These are phyloP conservation scores for Rachycentron canadum DNA, from an alignment of 2,797 vertebrate genomes.

Conservation along the genomic window DNA sequence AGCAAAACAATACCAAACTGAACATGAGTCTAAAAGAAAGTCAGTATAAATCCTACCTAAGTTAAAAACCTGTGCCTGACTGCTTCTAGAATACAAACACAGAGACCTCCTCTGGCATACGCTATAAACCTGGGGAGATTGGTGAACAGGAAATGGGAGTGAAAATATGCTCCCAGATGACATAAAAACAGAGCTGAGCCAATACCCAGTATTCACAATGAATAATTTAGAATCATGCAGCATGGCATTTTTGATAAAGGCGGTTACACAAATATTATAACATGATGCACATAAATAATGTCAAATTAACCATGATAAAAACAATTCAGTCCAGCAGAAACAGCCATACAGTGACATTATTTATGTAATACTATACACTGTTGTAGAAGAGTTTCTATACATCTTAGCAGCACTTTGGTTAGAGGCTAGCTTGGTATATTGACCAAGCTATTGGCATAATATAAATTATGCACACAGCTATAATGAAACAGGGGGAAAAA, in stretches of 20 bases:
- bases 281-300: background rate
- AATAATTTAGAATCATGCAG: constrained; percentile 39
- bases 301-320: constrained; percentile 1
- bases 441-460: constrained; percentile 11
- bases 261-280: constrained; percentile 7
- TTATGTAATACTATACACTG: constrained; percentile 24
- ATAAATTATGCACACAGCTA: constrained; percentile 46
- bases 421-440: constrained; percentile 29
- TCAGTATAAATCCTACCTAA: background rate
- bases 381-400: constrained; percentile 40
- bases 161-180: constrained; percentile 16
- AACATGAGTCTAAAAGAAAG: background rate
- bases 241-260: constrained; percentile 8
- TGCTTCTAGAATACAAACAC: background rate
- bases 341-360: constrained; percentile 10
- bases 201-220: constrained; percentile 4
- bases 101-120: constrained; percentile 4
- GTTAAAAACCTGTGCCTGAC: background rate
- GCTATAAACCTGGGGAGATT: background rate
- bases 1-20: background rate
- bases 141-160: background rate
- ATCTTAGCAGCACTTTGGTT: constrained; percentile 76
- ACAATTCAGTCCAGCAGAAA: constrained; percentile 12
- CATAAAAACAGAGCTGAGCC: constrained; percentile 4
- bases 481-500: constrained; percentile 10